phyloP scores from a whole-genome alignment of 2,113 vertebrate genomes.

The Etheostoma spectabile region DNA sequence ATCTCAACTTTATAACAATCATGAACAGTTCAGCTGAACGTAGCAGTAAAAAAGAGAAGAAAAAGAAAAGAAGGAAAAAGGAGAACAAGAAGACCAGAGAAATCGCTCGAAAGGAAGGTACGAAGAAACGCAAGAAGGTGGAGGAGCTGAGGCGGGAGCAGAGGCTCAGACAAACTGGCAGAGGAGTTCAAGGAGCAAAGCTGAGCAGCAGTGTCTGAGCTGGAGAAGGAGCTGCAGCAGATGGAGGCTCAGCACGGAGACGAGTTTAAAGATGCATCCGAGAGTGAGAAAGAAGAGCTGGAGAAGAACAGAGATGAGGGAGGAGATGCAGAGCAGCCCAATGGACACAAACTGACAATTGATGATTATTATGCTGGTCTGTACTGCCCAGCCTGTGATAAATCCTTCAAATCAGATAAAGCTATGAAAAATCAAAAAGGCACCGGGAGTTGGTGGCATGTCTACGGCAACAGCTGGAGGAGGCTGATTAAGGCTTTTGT shows the following conservation, averaged over 20 bases:
- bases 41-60: no score
- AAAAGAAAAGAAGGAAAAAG: no score
- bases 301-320: slow-evolving; percentile 54
- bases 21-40: no score
- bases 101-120: no score
- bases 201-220: slow-evolving; percentile 92
- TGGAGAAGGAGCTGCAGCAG: slow-evolving; percentile 94
- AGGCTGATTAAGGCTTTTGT: no score
- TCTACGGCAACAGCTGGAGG: no score
- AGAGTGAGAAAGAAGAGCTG: slow-evolving; percentile 82
- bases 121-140: slow-evolving; percentile 83
- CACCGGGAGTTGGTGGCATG: no score
- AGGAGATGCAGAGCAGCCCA: slow-evolving; percentile 80
- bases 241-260: slow-evolving; percentile 93
- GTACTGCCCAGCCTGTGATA: slow-evolving; percentile 96
- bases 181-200: slow-evolving; percentile 96
- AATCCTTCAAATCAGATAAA: slow-evolving; percentile 93
- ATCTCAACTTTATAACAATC: no score
- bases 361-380: slow-evolving; percentile 88
- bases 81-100: no score
- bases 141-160: slow-evolving; percentile 91
- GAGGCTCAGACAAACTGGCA: slow-evolving; percentile 90
- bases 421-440: slow-evolving; percentile 51
- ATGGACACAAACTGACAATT: slow-evolving; percentile 78
- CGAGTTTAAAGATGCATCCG: slow-evolving; percentile 92